A percentile compares a stretch with the other conserved stretches of the same genome.
phyloP scores from a whole-genome alignment of 2,888 invertebrate species.

The Agrochola circellaris region DNA sequence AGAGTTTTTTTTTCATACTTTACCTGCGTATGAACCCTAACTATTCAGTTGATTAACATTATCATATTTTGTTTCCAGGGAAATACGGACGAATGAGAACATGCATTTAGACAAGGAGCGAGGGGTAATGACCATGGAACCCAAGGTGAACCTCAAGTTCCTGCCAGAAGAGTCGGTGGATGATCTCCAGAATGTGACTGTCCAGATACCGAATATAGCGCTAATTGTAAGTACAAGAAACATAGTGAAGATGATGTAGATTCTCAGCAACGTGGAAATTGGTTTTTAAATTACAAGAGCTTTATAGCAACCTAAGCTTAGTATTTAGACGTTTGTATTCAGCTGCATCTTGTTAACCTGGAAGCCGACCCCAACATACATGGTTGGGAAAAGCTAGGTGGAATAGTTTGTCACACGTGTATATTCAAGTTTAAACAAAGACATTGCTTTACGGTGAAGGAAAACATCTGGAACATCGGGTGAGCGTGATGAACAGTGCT shows the following conservation, averaged over 20 bases:
- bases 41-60: not conserved
- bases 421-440: too few species aligned
- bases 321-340: not conserved
- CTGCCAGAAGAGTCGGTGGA: slow-evolving; percentile 92
- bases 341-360: not conserved
- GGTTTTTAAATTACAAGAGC: not conserved
- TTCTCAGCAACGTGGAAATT: not conserved
- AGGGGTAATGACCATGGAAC: slow-evolving; percentile 92
- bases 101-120: slow-evolving; percentile 91
- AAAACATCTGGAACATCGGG: not conserved
- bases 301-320: not conserved
- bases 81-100: slow-evolving; percentile 92
- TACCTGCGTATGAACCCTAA: not conserved
- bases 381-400: not conserved
- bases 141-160: slow-evolving; percentile 91
- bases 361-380: not conserved
- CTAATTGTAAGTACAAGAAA: slow-evolving; percentile 60
- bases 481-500: not conserved
- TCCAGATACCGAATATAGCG: slow-evolving; percentile 74
- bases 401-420: not conserved
- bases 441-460: not conserved
- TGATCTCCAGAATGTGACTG: slow-evolving; percentile 90
- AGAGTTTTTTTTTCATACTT: not conserved
- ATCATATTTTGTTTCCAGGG: slow-evolving; percentile 86
- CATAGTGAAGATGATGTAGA: too few species aligned